Percentiles rank a stretch among this genome's conserved stretches.
Evolutionary conservation across 2,113 vertebrate genomes (phyloP).

Genomic region (Lathamus discolor): DNA sequence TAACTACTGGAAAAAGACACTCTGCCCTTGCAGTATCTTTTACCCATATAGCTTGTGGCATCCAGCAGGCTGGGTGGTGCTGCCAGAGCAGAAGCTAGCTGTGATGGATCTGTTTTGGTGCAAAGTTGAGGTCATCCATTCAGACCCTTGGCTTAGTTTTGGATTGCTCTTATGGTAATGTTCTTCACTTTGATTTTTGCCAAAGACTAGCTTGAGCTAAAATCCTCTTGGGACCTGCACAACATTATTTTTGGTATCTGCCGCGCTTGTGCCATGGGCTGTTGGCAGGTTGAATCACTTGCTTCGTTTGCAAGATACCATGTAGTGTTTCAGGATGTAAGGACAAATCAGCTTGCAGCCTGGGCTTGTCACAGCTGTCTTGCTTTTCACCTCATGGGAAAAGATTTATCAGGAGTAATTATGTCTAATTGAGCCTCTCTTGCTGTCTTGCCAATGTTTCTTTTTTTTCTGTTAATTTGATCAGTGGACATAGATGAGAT

Average conservation of each 20-base stretch:
- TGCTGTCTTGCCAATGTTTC: not conserved
- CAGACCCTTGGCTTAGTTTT: not conserved
- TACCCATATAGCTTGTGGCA: not conserved
- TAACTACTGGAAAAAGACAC: not conserved
- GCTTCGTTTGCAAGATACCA: not conserved
- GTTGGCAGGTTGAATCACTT: not conserved
- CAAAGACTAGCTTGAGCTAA: not conserved
- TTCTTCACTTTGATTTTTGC: not conserved
- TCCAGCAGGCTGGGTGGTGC: accelerated
- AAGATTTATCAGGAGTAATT: conserved; percentile 9
- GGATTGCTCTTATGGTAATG: not conserved
- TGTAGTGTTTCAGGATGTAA: not conserved
- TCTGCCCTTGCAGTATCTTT: not conserved
- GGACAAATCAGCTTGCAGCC: not conserved
- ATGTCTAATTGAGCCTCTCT: not conserved
- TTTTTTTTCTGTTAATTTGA: conserved; percentile 27
- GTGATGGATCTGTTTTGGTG: not conserved
- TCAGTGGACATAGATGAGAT: not conserved
- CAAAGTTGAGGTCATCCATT: not conserved
- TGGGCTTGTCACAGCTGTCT: not conserved
- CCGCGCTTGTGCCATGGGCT: not conserved
- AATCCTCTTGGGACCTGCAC: not conserved
- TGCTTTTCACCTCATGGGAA: conserved; percentile 15
- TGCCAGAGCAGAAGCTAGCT: not conserved
- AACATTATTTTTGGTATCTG: not conserved